These are phyloP conservation scores for Myotis findleyi DNA, from an alignment of 2,797 vertebrate species.

Conservation along the genomic window DNA sequence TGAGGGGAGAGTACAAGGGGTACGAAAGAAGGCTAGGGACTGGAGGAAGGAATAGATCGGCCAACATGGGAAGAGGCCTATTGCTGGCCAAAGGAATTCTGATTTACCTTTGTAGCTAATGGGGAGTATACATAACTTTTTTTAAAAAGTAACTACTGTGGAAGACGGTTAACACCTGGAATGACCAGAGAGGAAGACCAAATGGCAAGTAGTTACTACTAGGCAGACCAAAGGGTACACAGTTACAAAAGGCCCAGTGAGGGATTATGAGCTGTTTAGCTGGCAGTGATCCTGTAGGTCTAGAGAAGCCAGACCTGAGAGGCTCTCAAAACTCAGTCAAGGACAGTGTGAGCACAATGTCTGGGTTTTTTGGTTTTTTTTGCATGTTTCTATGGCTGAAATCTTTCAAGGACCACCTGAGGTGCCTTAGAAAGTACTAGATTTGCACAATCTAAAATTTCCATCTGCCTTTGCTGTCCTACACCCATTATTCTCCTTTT, in stretches of 20 bases:
- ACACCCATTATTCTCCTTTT: background rate
- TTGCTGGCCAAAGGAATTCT: background rate
- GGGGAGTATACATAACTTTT: background rate
- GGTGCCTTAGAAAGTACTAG: background rate
- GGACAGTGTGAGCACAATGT: background rate
- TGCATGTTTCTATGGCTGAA: background rate
- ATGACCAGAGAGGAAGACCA: background rate
- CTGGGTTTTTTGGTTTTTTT: too few species aligned
- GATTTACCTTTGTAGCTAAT: background rate
- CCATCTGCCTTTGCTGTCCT: background rate
- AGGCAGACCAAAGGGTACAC: background rate
- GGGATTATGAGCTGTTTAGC: background rate
- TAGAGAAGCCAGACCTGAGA: background rate
- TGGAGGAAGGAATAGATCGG: background rate
- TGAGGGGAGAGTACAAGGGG: background rate
- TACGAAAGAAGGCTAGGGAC: background rate
- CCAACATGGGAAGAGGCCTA: background rate
- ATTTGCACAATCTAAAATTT: background rate
- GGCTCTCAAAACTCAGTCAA: background rate
- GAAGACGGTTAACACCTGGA: background rate
- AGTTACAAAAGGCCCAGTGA: background rate
- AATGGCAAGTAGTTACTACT: background rate
- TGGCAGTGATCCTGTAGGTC: rapidly evolving
- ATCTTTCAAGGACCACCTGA: background rate
- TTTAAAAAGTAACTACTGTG: background rate